phyloP scores from a whole-genome alignment of 2,888 invertebrate species.

The Pyrrhia umbra region DNA sequence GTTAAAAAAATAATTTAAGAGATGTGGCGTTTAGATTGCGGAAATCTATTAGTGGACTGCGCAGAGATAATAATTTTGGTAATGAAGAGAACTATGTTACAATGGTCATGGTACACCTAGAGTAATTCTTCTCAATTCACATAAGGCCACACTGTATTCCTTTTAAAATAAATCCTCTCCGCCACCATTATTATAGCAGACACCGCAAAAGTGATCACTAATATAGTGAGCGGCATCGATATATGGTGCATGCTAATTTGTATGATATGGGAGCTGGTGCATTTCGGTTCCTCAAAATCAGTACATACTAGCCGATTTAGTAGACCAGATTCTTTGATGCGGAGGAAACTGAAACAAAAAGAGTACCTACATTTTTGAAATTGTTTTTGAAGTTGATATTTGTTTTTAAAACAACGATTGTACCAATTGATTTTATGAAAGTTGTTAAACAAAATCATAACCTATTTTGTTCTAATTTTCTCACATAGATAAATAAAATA shows the following conservation, averaged over 20 bases:
- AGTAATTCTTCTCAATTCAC: slow-evolving; percentile 64
- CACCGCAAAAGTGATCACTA: slow-evolving; percentile 56
- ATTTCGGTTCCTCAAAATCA: slow-evolving; percentile 52
- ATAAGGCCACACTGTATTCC: slow-evolving; percentile 71
- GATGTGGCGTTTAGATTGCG: too few relatives aligned
- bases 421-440: too few relatives aligned
- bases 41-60: too few relatives aligned
- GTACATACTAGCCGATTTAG: slow-evolving; percentile 49
- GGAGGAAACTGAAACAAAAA: slow-evolving; percentile 68
- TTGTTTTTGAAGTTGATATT: neutral
- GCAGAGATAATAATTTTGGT: too few relatives aligned
- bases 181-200: slow-evolving; percentile 65
- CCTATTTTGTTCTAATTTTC: too few relatives aligned
- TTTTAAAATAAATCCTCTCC: slow-evolving; percentile 66
- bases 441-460: too few relatives aligned
- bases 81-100: too few relatives aligned
- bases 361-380: neutral
- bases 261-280: slow-evolving; percentile 47
- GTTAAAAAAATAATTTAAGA: too few relatives aligned
- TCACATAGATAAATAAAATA: too few relatives aligned
- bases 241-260: slow-evolving; percentile 67
- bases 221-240: slow-evolving; percentile 61
- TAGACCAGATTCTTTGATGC: slow-evolving; percentile 72
- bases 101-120: too few relatives aligned
- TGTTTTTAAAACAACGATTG: neutral